Percentiles rank a stretch among this genome's conserved stretches.
Conservation (phyloP, 2,888 invertebrate species). For the Nipponacmea schrenckii region DNA sequence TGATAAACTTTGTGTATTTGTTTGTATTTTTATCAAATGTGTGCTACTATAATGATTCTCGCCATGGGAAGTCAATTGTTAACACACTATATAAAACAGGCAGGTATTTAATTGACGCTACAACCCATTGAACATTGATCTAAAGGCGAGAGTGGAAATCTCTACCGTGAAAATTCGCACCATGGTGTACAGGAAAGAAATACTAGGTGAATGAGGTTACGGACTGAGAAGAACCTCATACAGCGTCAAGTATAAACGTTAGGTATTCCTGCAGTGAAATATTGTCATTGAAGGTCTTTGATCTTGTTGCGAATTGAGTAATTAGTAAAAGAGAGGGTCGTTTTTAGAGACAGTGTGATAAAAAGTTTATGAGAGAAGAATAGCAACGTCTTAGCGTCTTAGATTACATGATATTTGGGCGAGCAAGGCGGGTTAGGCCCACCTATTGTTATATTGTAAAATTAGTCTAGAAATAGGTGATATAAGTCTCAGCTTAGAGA, state of each 20-base stretch:
- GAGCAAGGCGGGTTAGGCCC: not conserved
- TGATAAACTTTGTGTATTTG: conserved; percentile 17
- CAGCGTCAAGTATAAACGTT: conserved; percentile 9
- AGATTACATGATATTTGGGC: not conserved
- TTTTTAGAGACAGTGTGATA: not conserved
- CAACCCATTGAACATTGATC: conserved; percentile 4
- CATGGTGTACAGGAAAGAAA: conserved; percentile 12
- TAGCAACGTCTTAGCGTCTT: not conserved
- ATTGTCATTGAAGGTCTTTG: conserved; percentile 10
- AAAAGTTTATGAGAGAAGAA: not conserved
- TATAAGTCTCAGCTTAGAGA: conserved; percentile 3
- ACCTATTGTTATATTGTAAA: not conserved
- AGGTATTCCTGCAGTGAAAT: not conserved
- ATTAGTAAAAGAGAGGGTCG: not conserved
- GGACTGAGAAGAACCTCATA: conserved; percentile 15
- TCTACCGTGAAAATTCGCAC: conserved; percentile 21
- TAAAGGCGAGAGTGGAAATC: conserved; percentile 11
- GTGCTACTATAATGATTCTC: conserved; percentile 17
- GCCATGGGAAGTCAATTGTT: conserved; percentile 18
- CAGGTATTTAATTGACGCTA: conserved; percentile 20
- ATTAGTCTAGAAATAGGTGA: not conserved
- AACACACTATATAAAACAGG: conserved; percentile 7
- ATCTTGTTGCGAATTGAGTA: conserved; percentile 5
- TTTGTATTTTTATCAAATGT: conserved; percentile 8
- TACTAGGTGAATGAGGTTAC: conserved; percentile 11